A percentile compares a stretch with the other conserved stretches of the same genome.
These are phyloP conservation scores for Acleris holmiana DNA, from an alignment of 2,888 invertebrate genomes.

Conservation along the genomic window DNA sequence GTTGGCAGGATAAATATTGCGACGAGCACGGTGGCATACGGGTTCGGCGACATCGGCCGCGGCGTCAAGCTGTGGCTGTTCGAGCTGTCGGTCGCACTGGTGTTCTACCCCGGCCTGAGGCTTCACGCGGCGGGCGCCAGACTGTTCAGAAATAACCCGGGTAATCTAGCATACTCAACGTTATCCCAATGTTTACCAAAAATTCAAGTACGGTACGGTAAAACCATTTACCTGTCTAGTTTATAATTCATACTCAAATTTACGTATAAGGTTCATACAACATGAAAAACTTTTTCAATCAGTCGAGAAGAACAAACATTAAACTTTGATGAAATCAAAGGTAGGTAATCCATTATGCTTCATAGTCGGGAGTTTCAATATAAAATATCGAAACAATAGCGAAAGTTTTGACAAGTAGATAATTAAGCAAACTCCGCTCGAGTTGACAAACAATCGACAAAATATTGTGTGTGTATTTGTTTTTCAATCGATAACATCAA, in stretches of 20 bases:
- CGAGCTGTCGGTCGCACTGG: constrained; percentile 58
- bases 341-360: constrained; percentile 28
- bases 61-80: constrained; percentile 69
- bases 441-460: constrained; percentile 7
- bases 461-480: not conserved
- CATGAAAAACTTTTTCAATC: constrained; percentile 34
- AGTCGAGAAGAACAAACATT: constrained; percentile 25
- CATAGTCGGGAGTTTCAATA: constrained; percentile 19
- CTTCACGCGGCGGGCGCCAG: constrained; percentile 56
- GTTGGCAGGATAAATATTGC: constrained; percentile 68
- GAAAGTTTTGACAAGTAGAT: constrained; percentile 27
- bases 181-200: too few species aligned
- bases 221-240: not conserved
- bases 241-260: constrained; percentile 19
- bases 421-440: constrained; percentile 22
- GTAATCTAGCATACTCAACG: constrained; percentile 45
- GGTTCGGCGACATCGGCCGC: constrained; percentile 71
- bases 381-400: constrained; percentile 22
- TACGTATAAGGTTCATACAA: constrained; percentile 20
- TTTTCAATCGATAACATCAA: not conserved
- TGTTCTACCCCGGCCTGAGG: constrained; percentile 63
- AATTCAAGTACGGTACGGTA: too few species aligned
- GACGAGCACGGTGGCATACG: constrained; percentile 58
- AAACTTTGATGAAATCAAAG: constrained; percentile 30
- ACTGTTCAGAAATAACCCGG: constrained; percentile 52